Percentiles rank a stretch among this genome's conserved stretches.
Conservation (phyloP, 2,888 invertebrate genomes). For the Papilio gigon region DNA sequence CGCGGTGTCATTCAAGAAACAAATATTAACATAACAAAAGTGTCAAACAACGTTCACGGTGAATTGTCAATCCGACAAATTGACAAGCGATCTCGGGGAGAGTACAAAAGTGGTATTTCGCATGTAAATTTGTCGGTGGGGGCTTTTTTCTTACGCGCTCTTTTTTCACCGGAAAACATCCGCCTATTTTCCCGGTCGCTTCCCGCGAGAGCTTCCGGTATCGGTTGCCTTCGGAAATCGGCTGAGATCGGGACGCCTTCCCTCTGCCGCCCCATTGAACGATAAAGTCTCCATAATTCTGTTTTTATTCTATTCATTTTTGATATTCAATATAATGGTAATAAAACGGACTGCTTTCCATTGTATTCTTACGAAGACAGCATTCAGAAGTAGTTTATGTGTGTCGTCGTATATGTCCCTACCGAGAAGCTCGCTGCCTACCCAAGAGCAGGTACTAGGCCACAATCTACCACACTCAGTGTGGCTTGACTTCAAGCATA, state of each 20-base stretch:
- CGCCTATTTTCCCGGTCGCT: constrained; percentile 81
- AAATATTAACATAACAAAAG: constrained; percentile 79
- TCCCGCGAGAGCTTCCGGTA: constrained; percentile 73
- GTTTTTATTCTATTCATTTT: constrained; percentile 71
- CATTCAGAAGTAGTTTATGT: too few relatives aligned
- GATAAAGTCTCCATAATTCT: constrained; percentile 64
- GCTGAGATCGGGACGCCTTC: constrained; percentile 57
- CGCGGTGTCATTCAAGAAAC: constrained; percentile 45
- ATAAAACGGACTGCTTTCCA: neutral
- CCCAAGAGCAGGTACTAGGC: too few relatives aligned
- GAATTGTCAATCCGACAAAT: constrained; percentile 81
- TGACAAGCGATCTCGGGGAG: constrained; percentile 74
- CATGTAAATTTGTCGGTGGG: constrained; percentile 76
- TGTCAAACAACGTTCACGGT: constrained; percentile 70
- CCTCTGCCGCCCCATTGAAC: constrained; percentile 49
- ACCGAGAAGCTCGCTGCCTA: too few relatives aligned
- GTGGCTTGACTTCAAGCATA: too few relatives aligned
- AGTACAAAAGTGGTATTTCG: constrained; percentile 78
- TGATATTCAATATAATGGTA: constrained; percentile 40
- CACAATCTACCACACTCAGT: too few relatives aligned
- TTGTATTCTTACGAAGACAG: neutral
- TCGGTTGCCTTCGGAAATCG: constrained; percentile 74
- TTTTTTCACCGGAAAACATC: constrained; percentile 75
- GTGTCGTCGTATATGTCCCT: too few relatives aligned
- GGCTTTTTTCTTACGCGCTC: constrained; percentile 64